Percentiles rank a stretch among this genome's conserved stretches.
These are phyloP conservation scores for Hedya salicella DNA, from an alignment of 2,888 invertebrate genomes.

Conservation along the genomic window DNA sequence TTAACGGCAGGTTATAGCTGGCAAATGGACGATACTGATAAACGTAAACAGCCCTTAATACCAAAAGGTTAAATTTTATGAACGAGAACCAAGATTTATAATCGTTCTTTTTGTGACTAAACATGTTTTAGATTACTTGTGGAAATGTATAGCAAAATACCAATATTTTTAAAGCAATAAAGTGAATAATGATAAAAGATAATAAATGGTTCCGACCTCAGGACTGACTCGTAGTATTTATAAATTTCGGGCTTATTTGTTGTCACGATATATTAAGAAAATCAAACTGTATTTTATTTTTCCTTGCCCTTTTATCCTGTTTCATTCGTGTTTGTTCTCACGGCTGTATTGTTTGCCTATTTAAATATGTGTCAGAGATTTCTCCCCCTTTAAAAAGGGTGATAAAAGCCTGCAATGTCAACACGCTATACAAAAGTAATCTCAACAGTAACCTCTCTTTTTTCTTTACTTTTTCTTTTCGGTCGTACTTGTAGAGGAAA, in stretches of 20 bases:
- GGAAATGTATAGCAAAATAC: too few species aligned
- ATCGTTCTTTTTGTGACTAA: too few species aligned
- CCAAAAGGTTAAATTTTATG: too few species aligned
- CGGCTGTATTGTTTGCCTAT: conserved; percentile 77
- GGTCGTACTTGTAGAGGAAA: conserved; percentile 37
- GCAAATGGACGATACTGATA: too few species aligned
- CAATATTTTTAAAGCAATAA: too few species aligned
- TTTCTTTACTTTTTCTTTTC: conserved; percentile 52
- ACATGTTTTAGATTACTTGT: too few species aligned
- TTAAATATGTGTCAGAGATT: conserved; percentile 83
- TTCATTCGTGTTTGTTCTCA: conserved; percentile 68
- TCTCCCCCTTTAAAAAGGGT: conserved; percentile 77
- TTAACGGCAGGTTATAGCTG: too few species aligned
- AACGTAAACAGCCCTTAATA: too few species aligned
- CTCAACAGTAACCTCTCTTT: conserved; percentile 64
- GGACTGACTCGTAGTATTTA: too few species aligned
- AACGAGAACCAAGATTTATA: too few species aligned
- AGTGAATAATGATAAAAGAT: too few species aligned
- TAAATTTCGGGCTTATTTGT: conserved; percentile 1
- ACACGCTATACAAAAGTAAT: conserved; percentile 79
- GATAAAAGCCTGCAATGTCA: conserved; percentile 83
- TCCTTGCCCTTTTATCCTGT: conserved; percentile 52
- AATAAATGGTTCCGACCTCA: too few species aligned
- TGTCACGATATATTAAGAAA: conserved; percentile 27
- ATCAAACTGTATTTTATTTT: conserved; percentile 42